Evolutionary conservation across 2,113 vertebrate genomes (phyloP).

Genomic region (Antennarius striatus): DNA sequence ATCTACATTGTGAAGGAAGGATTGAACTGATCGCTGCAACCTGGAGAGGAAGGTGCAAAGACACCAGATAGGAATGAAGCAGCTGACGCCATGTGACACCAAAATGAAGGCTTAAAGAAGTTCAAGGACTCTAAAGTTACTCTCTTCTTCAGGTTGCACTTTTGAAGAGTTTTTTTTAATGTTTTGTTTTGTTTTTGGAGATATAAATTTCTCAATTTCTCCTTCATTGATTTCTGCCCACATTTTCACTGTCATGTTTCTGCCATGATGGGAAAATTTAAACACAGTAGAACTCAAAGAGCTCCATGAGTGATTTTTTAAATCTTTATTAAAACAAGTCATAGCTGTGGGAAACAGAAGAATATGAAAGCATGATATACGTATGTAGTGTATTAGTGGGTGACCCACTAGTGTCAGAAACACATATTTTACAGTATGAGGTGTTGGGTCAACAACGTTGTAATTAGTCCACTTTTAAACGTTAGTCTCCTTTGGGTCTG

Average conservation of each 20-base stretch:
- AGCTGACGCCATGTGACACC: not conserved
- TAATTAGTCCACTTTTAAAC: conserved; percentile 27
- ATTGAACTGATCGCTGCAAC: conserved; percentile 12
- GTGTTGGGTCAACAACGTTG: no score
- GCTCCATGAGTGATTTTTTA: conserved; percentile 24
- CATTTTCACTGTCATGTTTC: not conserved
- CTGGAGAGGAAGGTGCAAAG: not conserved
- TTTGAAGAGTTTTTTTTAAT: no score
- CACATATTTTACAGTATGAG: not conserved
- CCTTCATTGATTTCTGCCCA: no score
- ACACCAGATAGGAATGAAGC: not conserved
- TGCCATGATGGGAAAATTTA: not conserved
- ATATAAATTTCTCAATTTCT: no score
- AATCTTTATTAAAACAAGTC: not conserved
- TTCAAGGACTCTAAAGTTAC: no score
- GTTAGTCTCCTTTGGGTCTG: conserved; percentile 34
- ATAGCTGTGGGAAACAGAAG: not conserved
- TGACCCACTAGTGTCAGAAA: not conserved
- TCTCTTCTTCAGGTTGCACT: no score
- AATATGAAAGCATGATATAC: not conserved
- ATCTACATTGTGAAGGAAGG: conserved; percentile 82
- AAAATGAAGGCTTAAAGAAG: no score
- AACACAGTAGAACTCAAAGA: not conserved
- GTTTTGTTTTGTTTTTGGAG: no score
- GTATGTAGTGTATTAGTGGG: no score